Conservation (phyloP, 2,888 invertebrate genomes). For the Rhagonycha fulva region DNA sequence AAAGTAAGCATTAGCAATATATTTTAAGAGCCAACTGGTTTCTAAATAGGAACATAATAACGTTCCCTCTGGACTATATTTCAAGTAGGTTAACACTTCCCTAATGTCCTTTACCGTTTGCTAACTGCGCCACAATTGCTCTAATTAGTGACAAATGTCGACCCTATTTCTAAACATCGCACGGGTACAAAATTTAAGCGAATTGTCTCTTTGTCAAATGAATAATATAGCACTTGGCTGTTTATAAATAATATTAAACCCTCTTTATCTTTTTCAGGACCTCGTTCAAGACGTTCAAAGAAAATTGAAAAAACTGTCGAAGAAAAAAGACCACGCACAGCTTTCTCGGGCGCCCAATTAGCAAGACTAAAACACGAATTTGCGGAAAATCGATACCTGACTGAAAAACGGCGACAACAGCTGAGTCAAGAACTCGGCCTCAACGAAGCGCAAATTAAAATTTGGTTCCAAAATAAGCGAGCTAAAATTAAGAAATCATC, state of each 20-base stretch:
- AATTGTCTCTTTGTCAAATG: constrained; percentile 21
- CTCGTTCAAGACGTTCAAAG: constrained; percentile 62
- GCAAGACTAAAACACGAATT: constrained; percentile 92
- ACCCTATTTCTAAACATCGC: constrained; percentile 45
- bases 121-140: constrained; percentile 51
- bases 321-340: constrained; percentile 93
- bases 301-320: constrained; percentile 62
- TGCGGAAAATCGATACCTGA: constrained; percentile 89
- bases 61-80: constrained; percentile 41
- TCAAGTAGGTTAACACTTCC: constrained; percentile 46
- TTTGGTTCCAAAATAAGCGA: constrained; percentile 96
- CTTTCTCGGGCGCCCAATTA: constrained; percentile 93
- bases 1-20: not conserved
- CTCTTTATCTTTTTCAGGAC: constrained; percentile 55
- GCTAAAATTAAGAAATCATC: constrained; percentile 94
- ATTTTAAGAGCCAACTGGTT: constrained; percentile 19
- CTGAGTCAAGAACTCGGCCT: constrained; percentile 89
- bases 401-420: constrained; percentile 87
- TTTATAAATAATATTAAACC: not conserved
- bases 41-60: constrained; percentile 46
- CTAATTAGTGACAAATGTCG: constrained; percentile 53
- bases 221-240: constrained; percentile 7
- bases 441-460: constrained; percentile 96
- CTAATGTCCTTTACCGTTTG: constrained; percentile 47
- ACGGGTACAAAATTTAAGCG: constrained; percentile 20